A percentile compares a stretch with the other conserved stretches of the same genome.
These are phyloP conservation scores for Deilephila porcellus DNA, from an alignment of 2,888 invertebrate species.

Conservation along the genomic window DNA sequence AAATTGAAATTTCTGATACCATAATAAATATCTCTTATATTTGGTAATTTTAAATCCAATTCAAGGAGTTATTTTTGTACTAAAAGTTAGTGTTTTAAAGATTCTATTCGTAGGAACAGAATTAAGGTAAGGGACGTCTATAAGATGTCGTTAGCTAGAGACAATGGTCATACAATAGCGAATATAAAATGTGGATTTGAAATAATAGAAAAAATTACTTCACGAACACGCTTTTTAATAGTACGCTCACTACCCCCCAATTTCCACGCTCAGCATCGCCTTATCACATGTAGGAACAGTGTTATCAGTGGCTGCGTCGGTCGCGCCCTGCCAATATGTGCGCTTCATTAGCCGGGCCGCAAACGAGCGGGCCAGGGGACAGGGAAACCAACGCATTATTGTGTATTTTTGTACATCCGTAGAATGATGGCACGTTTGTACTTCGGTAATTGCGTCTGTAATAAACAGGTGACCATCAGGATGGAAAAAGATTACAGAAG, in stretches of 20 bases:
- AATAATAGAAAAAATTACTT: not conserved
- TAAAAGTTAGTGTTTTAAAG: too few species aligned
- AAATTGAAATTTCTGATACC: too few species aligned
- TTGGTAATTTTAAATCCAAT: too few species aligned
- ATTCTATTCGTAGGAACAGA: too few species aligned
- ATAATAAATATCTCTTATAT: too few species aligned
- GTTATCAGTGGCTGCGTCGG: conserved; percentile 48
- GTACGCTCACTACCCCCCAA: not conserved
- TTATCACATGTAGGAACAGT: conserved; percentile 40
- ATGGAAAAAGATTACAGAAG: too few species aligned
- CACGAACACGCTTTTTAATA: too few species aligned
- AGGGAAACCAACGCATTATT: conserved; percentile 59
- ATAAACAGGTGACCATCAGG: conserved; percentile 47
- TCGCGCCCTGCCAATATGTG: conserved; percentile 76
- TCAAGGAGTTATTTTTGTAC: too few species aligned
- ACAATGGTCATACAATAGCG: too few species aligned
- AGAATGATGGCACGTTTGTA: conserved; percentile 54
- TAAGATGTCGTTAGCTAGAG: too few species aligned
- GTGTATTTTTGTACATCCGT: conserved; percentile 52
- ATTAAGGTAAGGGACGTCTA: too few species aligned
- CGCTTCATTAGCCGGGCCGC: conserved; percentile 76
- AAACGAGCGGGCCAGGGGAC: conserved; percentile 72
- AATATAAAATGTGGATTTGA: too few species aligned
- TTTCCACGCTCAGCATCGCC: not conserved
- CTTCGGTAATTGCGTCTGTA: conserved; percentile 60